Base-by-base conservation (phyloP, 2,888 invertebrate species). In the Liodrosophila aerea region DNA sequence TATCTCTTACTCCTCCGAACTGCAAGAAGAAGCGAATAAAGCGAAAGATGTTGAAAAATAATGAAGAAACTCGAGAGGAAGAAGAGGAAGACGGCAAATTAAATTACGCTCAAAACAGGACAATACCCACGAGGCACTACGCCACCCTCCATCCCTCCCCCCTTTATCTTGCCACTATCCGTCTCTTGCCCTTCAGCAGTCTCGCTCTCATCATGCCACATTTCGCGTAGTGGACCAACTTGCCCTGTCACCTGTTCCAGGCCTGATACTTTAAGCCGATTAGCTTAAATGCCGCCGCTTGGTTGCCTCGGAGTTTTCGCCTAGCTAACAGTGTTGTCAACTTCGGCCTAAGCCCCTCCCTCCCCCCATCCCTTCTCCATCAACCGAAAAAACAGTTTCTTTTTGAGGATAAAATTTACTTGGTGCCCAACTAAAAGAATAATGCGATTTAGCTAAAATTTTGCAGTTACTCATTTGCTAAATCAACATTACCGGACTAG, bases 241-340 rank as follows among this genome's bases (percentile, higher is more conserved):
- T 68, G 75, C 60, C 76, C 68, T 69, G 83, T 83, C 86, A 86
- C 85, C 85, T 86, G 85, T 46, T 57, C 57, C 57, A 22, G 33
- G 50, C 60, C 68, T 84, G 85, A 86, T 76, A 78, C 85, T 78
- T 71, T 84, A 85, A 85, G 86, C 85, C 86, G 86, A 84, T 85
- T 85, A 87, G 64, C 76, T 78, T 69, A 75, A 85, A 85, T 78
- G 78, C 72, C 65, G 54, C 41, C 58, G 64, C 72, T 59, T 67
- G 63, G 59, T 49, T 62, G 56, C 71, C 64, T 51, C 39, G 8
- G 7, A 22, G 22, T 22, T 22, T 22, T 22, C 22, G 22, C 22
- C 22, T 22, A 22, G 22, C 22, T 22, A 22, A 22, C 36, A 9
- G 12, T 29, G 22, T 36, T 36, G n/a, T 36, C 13, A 12, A 12